Percentiles rank a stretch among this genome's conserved stretches.
Evolutionary conservation across 2,797 vertebrate genomes (phyloP).

Genomic region (Thaleichthys pacificus): DNA sequence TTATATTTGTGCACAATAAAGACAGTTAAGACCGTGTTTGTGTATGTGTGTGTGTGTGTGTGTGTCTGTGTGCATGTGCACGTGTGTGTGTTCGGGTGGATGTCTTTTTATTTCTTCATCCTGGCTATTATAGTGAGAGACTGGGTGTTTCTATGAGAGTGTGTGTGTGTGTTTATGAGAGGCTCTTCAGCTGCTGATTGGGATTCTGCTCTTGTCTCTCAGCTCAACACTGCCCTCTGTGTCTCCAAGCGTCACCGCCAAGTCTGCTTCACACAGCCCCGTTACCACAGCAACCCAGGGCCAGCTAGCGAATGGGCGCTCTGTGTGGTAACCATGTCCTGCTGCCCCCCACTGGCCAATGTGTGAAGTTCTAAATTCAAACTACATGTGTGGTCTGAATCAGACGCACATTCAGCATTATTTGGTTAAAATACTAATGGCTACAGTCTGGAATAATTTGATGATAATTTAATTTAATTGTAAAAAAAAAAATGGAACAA

Average conservation of each 20-base stretch:
- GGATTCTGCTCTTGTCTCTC: slow-evolving; percentile 60
- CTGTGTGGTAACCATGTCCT: slow-evolving; percentile 47
- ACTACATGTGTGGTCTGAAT: background rate
- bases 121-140: no score
- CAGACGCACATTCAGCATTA: background rate
- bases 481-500: no score
- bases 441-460: background rate
- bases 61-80: no score
- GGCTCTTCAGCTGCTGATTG: slow-evolving; percentile 63
- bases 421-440: background rate
- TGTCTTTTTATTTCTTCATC: slow-evolving; percentile 7
- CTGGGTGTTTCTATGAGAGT: background rate
- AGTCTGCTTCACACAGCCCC: slow-evolving; percentile 56
- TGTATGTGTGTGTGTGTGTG: background rate
- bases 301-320: slow-evolving; percentile 39
- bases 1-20: background rate
- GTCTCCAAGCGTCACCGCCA: slow-evolving; percentile 52
- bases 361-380: slow-evolving; percentile 12
- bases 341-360: slow-evolving; percentile 70
- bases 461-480: background rate
- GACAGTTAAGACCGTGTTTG: background rate
- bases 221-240: slow-evolving; percentile 78
- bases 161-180: slow-evolving; percentile 29
- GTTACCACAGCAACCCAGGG: slow-evolving; percentile 73
- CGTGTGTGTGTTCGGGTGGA: background rate